Conservation (phyloP, 2,113 vertebrate species). For the Lepus americanus region DNA sequence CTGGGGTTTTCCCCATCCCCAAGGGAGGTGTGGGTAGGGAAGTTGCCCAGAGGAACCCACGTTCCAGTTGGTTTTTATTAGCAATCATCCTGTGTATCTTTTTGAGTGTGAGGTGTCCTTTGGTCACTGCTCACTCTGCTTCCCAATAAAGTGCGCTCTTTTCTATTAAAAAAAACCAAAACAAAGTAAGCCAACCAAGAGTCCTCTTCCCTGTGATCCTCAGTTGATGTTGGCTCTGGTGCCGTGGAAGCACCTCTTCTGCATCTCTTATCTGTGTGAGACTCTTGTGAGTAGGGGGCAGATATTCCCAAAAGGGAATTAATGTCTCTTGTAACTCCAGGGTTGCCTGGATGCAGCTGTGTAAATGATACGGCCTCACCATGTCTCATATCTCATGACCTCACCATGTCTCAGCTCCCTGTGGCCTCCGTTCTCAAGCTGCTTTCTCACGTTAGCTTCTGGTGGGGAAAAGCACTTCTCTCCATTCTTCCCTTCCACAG, state of each 20-base stretch:
- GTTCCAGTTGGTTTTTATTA: background rate
- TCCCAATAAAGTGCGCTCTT: slow-evolving; percentile 85
- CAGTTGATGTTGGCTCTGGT: background rate
- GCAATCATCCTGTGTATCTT: background rate
- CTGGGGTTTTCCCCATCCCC: background rate
- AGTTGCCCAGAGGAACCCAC: background rate
- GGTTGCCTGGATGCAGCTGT: background rate
- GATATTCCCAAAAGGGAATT: background rate
- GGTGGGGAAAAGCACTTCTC: background rate
- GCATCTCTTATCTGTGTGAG: background rate
- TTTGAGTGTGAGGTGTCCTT: background rate
- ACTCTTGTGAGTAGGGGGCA: background rate
- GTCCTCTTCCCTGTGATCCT: background rate
- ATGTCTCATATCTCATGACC: background rate
- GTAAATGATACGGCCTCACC: too few species aligned
- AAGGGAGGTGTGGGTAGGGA: background rate
- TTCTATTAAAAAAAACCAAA: background rate
- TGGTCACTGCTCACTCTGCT: background rate
- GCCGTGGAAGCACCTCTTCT: background rate
- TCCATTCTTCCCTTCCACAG: background rate
- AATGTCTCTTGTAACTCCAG: background rate
- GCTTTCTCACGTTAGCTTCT: background rate
- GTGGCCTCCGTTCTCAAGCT: background rate
- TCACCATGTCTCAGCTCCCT: background rate
- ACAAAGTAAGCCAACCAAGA: background rate